Evolutionary conservation across 1,140 invertebrate species (phyloP), one percentile per base, ranked within the genome.

Genomic region (Plectus sambesii): DNA sequence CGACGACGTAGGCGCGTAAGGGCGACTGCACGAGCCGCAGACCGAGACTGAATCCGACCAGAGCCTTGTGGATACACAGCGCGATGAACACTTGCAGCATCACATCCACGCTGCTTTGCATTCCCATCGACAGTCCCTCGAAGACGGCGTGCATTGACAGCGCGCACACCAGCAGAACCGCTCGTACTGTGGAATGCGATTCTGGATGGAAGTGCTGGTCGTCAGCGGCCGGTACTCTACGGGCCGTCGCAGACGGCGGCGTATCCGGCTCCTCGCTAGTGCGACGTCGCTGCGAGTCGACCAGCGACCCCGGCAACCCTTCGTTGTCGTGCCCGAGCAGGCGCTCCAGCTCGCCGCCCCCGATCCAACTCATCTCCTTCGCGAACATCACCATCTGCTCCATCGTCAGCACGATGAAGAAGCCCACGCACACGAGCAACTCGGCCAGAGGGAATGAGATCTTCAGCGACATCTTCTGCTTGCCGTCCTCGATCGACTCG

Each of bases 1-100:
- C 60, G 6, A 81, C 75, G 1, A 75, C 75, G 26, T 66, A 61
- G 2, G 70, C 68, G 15, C 75, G 74, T 1, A 83, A 75, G 35
- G 76, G 74, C 2, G 80, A 79, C 25, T 81, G 78, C 12, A 82
- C 73, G 6, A 80, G 62, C 49, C 76, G 78, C 42, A 81, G 62
- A 2, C 79, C 78, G 2, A 81, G 61, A 55, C 76, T 77, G 57
- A 80, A 78, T 9, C 77, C 76, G 42, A 80, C 73, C 15, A 80
- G 70, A 17, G 72, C 62, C 65, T 80, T 80, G 62, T 80, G 79
- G 20, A 79, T 68, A n/a, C 76, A 61, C 5, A 80, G 69, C 17
- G 79, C 79, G 33, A 69, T 62, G 55, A 77, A 78, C 5, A 80
- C 46, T 49, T 66, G 62, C 8, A 68, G 36, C 8, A 68, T 29